Conservation (phyloP, 2,113 vertebrate genomes). For the Hippocampus comes region DNA sequence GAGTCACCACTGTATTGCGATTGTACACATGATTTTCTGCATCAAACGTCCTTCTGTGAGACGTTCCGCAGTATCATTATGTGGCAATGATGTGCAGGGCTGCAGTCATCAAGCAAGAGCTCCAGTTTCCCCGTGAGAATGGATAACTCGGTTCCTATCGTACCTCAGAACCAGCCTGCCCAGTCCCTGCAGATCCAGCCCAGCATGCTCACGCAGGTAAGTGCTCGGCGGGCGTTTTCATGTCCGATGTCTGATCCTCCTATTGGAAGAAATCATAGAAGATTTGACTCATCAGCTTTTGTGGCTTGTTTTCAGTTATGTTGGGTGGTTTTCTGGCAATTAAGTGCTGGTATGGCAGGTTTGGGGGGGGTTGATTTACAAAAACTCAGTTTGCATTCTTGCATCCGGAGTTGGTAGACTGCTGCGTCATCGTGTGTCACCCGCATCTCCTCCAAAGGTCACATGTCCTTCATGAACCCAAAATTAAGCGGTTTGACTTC, state of each 20-base stretch:
- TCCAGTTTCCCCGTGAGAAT: slow-evolving; percentile 91
- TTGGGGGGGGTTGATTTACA: neutral
- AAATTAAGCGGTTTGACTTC: neutral
- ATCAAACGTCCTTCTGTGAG: neutral
- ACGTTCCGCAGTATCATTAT: neutral
- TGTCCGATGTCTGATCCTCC: neutral
- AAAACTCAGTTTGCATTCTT: neutral
- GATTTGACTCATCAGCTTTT: neutral
- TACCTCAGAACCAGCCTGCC: slow-evolving; percentile 90
- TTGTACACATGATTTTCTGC: neutral
- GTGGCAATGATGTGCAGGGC: slow-evolving; percentile 48
- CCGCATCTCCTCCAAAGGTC: neutral
- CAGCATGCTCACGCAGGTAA: slow-evolving; percentile 93
- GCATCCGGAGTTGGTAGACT: neutral
- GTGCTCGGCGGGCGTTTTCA: neutral
- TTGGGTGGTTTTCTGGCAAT: neutral
- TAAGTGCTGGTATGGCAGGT: neutral
- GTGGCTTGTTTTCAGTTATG: neutral
- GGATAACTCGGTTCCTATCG: slow-evolving; percentile 92
- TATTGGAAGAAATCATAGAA: neutral
- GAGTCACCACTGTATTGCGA: neutral
- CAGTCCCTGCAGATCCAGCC: slow-evolving; percentile 97
- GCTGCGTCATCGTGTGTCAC: neutral
- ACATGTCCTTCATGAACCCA: neutral
- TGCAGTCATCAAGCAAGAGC: slow-evolving; percentile 74